Conservation (phyloP, 2,797 vertebrate genomes). For the Leuciscus waleckii region DNA sequence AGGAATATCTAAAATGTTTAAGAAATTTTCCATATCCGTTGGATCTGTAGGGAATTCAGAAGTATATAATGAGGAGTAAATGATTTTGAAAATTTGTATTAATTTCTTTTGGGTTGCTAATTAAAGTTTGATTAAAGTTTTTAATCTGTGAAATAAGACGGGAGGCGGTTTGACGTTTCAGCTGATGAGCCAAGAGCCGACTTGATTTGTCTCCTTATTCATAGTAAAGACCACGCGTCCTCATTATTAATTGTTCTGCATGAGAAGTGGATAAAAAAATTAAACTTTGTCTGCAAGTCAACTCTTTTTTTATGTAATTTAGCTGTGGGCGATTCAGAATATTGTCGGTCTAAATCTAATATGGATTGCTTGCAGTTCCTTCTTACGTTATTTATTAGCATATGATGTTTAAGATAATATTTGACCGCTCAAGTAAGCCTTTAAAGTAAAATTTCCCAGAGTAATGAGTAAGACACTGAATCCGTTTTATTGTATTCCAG, state of each 20-base stretch:
- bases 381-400: neutral
- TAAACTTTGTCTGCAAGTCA: too few species aligned
- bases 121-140: conserved; percentile 19
- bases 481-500: too few species aligned
- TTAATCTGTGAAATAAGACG: conserved; percentile 33
- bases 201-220: conserved; percentile 17
- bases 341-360: neutral
- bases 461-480: neutral
- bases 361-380: neutral
- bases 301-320: neutral
- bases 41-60: neutral
- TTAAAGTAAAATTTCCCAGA: neutral
- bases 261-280: too few species aligned
- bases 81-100: neutral
- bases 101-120: conserved; percentile 8
- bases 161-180: conserved; percentile 9
- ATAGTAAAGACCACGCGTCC: neutral
- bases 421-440: neutral
- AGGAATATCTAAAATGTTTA: neutral
- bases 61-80: conserved; percentile 25
- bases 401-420: neutral
- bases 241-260: conserved; percentile 24
- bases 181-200: neutral
- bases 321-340: neutral
- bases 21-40: neutral